phyloP scores from a whole-genome alignment of 1,140 invertebrate species.

The Hyles vespertilio region DNA sequence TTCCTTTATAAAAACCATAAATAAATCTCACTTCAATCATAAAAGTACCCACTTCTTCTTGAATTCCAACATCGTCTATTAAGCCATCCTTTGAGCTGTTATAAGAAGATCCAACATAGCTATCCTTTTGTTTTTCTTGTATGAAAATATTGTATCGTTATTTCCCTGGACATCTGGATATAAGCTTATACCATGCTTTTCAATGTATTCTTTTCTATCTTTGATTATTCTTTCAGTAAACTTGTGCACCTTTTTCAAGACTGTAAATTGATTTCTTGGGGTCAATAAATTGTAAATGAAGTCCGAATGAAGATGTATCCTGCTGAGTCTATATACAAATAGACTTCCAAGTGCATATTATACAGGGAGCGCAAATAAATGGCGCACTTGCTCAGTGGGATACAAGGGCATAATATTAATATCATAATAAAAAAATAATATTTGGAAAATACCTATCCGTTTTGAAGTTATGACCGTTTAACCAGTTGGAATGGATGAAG shows the following conservation, averaged over 20 bases:
- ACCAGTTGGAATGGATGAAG: no score
- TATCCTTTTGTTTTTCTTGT: constrained; percentile 25
- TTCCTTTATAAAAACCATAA: not conserved
- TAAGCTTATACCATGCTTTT: constrained; percentile 7
- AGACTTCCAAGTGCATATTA: constrained; percentile 50
- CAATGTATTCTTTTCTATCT: constrained; percentile 26
- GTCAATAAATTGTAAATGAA: constrained; percentile 21
- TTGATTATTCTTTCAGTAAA: constrained; percentile 46
- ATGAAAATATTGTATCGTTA: constrained; percentile 14
- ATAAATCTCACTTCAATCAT: constrained; percentile 80
- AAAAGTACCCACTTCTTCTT: constrained; percentile 83
- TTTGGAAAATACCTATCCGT: no score
- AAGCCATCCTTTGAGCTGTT: constrained; percentile 38
- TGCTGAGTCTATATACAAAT: constrained; percentile 46
- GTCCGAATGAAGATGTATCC: constrained; percentile 44
- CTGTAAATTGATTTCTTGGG: no score
- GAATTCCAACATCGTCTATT: constrained; percentile 76
- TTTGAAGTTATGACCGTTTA: no score
- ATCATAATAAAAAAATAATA: no score
- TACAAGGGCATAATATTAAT: no score
- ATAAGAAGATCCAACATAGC: constrained; percentile 79
- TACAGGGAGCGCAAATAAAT: no score
- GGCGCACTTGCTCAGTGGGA: no score
- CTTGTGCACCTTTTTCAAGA: constrained; percentile 16
- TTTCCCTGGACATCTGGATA: not conserved